phyloP scores from a whole-genome alignment of 2,113 vertebrate species.

The Lontra canadensis region DNA sequence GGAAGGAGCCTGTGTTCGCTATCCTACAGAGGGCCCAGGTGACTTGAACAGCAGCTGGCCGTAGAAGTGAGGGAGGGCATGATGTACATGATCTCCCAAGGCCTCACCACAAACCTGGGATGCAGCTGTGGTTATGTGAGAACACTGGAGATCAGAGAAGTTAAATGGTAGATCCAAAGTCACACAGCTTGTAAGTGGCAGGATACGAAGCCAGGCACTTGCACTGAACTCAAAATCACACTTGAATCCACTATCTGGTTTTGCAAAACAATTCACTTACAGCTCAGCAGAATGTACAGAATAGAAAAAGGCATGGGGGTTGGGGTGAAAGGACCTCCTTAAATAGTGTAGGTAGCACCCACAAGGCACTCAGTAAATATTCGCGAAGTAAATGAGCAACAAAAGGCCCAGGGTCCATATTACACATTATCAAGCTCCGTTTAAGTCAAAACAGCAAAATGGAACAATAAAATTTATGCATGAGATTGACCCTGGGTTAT shows the following conservation, averaged over 20 bases:
- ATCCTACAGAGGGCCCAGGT: not conserved
- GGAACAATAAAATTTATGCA: constrained; percentile 68
- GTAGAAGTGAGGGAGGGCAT: not conserved
- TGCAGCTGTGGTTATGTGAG: no score
- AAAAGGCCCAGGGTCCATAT: not conserved
- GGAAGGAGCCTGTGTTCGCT: fast-evolving
- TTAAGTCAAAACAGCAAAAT: constrained; percentile 73
- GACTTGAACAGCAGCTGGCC: not conserved
- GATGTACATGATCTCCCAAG: not conserved
- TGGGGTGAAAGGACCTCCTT: not conserved
- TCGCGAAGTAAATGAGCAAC: not conserved
- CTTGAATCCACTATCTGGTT: not conserved
- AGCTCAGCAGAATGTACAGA: not conserved
- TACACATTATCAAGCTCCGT: not conserved
- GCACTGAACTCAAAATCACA: not conserved
- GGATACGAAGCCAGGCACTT: not conserved
- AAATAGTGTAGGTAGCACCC: not conserved
- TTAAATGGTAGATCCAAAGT: not conserved
- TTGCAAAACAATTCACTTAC: not conserved
- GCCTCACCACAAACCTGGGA: not conserved
- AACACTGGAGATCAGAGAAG: not conserved
- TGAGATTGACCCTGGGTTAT: constrained; percentile 46
- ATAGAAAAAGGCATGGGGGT: not conserved
- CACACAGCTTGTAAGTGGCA: not conserved
- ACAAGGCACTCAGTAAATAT: not conserved